Percentiles rank a stretch among this genome's conserved stretches.
phyloP scores from a whole-genome alignment of 2,797 vertebrate species.

The Momotus momota region DNA sequence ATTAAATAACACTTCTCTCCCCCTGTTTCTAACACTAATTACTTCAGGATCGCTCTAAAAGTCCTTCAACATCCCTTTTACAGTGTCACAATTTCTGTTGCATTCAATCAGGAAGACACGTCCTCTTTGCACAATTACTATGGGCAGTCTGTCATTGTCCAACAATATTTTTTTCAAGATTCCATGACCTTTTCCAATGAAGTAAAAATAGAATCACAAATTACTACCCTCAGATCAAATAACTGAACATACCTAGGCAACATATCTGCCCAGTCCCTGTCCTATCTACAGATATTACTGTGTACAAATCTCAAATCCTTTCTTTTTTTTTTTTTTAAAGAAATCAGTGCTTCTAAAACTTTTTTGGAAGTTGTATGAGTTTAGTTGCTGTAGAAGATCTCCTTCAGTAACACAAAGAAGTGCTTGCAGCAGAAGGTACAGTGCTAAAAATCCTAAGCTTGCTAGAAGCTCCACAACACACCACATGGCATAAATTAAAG shows the following conservation, averaged over 20 bases:
- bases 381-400: not conserved
- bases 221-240: conserved; percentile 9
- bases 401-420: not conserved
- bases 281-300: not conserved
- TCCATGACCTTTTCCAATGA: conserved; percentile 26
- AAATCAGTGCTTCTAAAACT: not conserved
- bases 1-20: not conserved
- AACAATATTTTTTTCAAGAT: conserved; percentile 28
- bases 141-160: not conserved
- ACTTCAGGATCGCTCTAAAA: not conserved
- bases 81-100: not conserved
- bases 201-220: conserved; percentile 54
- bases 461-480: not conserved
- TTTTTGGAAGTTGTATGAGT: not conserved
- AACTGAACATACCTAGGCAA: not conserved
- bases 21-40: not conserved
- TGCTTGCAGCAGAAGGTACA: not conserved
- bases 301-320: not conserved
- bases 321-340: not conserved
- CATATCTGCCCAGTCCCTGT: not conserved
- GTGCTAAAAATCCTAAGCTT: not conserved
- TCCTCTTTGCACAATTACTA: not conserved
- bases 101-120: not conserved
- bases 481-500: not conserved
- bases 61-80: not conserved